A percentile compares a stretch with the other conserved stretches of the same genome.
phyloP scores from a whole-genome alignment of 2,797 vertebrate species.

The Oryzias sinensis region DNA sequence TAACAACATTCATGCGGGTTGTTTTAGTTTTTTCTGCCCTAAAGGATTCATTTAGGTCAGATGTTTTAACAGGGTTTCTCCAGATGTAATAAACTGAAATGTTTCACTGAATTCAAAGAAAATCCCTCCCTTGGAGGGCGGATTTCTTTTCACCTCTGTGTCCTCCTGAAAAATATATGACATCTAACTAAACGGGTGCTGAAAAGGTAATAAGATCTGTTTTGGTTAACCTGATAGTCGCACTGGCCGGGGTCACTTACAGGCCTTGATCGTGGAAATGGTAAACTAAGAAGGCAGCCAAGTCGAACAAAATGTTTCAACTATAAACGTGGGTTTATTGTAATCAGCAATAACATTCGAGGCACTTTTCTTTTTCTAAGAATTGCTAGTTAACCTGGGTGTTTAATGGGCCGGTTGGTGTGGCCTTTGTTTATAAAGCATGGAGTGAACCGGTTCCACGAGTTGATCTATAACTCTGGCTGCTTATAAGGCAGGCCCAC shows the following conservation, averaged over 20 bases:
- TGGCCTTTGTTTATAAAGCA: slow-evolving; percentile 57
- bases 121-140: not conserved
- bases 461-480: slow-evolving; percentile 51
- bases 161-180: slow-evolving; percentile 63
- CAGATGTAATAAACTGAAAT: not conserved
- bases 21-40: slow-evolving; percentile 12
- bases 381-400: not conserved
- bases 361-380: not conserved
- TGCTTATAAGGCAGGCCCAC: slow-evolving; percentile 30
- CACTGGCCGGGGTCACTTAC: slow-evolving; percentile 40
- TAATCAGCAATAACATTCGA: not conserved
- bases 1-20: slow-evolving; percentile 56
- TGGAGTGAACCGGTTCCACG: slow-evolving; percentile 61
- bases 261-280: slow-evolving; percentile 22
- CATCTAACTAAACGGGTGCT: slow-evolving; percentile 44
- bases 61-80: not conserved
- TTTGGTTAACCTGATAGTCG: slow-evolving; percentile 48
- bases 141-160: slow-evolving; percentile 32
- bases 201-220: slow-evolving; percentile 42
- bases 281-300: slow-evolving; percentile 2
- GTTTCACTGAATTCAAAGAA: slow-evolving; percentile 21
- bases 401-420: slow-evolving; percentile 14
- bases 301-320: not conserved
- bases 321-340: not conserved
- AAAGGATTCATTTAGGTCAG: not conserved